A percentile compares a stretch with the other conserved stretches of the same genome.
Conservation (phyloP, 2,797 vertebrate genomes). For the Tiaroga cobitis region DNA sequence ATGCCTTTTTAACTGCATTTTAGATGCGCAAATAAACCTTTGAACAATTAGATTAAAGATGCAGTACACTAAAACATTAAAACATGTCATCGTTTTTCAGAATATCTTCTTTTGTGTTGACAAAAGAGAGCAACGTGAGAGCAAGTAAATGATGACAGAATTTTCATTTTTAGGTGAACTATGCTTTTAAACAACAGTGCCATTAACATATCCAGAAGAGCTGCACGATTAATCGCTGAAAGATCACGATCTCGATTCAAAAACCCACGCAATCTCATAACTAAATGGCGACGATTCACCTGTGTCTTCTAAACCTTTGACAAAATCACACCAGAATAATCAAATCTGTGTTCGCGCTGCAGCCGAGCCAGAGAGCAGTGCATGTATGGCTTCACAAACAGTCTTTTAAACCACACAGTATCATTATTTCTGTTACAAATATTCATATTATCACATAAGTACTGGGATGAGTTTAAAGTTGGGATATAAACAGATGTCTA, state of each 20-base stretch:
- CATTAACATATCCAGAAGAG: neutral
- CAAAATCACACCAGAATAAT: neutral
- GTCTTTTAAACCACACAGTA: neutral
- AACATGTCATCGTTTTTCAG: neutral
- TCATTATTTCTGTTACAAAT: neutral
- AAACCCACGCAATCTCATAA: neutral
- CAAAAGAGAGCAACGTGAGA: neutral
- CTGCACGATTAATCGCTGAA: neutral
- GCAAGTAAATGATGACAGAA: neutral
- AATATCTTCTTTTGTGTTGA: neutral
- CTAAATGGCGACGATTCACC: neutral
- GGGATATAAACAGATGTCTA: neutral
- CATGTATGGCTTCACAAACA: no score
- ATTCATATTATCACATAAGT: neutral
- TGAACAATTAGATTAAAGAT: neutral
- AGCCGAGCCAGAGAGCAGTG: neutral
- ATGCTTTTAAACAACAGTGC: neutral
- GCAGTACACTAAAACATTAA: neutral
- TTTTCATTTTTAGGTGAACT: neutral
- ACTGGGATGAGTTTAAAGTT: neutral
- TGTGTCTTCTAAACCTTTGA: no score
- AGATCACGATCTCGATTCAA: neutral
- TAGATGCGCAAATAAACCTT: neutral
- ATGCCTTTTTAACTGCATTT: neutral
- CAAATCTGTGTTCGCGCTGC: neutral